Conservation (phyloP, 2,797 vertebrate species). For the Phoeniculus purpureus region DNA sequence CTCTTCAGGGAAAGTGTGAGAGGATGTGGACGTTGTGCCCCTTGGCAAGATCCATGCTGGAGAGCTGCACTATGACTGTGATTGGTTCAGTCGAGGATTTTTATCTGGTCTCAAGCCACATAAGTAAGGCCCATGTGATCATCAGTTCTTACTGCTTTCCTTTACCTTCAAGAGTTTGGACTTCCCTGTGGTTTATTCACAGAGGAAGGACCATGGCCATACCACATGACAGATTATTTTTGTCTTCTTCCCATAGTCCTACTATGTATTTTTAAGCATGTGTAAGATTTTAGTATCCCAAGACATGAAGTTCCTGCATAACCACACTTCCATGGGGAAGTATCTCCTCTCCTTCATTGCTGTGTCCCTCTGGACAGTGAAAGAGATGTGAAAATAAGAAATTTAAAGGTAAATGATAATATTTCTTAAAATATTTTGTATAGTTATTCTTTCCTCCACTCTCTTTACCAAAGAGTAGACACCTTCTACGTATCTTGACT, state of each 20-base stretch:
- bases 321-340: neutral
- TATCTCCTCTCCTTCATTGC: neutral
- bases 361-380: neutral
- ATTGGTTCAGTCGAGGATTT: neutral
- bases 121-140: neutral
- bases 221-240: rapidly evolving
- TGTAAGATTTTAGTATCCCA: neutral
- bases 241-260: neutral
- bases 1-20: neutral
- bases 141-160: neutral
- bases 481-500: neutral
- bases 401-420: neutral
- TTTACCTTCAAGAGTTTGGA: neutral
- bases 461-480: neutral
- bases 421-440: neutral
- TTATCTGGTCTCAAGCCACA: rapidly evolving
- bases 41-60: neutral
- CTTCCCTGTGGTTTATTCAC: neutral
- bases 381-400: neutral
- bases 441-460: neutral
- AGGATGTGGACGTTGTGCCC: neutral
- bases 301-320: neutral
- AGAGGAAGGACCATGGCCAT: neutral
- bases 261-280: neutral
- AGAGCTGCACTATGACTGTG: rapidly evolving